Conservation (phyloP, 2,797 vertebrate species). For the Platyrinchus mystaceus region DNA sequence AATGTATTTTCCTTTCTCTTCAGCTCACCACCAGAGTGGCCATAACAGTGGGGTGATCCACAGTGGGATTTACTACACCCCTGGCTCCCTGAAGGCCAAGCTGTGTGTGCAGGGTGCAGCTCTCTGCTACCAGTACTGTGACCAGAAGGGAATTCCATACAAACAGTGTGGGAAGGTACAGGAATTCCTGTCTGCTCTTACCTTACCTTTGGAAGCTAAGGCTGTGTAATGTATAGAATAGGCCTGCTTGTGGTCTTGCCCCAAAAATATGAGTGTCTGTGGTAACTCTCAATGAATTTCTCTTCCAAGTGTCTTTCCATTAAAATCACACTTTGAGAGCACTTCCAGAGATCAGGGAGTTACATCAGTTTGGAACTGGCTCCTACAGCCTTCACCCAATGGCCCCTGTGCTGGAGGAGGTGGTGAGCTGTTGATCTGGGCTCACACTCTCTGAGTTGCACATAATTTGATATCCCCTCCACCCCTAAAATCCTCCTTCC, state of each 20-base stretch:
- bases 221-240: fast-evolving
- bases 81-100: constrained; percentile 92
- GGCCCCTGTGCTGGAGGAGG: neutral
- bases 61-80: constrained; percentile 96
- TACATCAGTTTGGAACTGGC: neutral
- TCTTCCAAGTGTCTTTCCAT: neutral
- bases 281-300: neutral
- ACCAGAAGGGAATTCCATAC: constrained; percentile 89
- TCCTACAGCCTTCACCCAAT: neutral
- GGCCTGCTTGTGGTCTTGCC: neutral
- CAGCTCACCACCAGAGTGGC: constrained; percentile 91
- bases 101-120: constrained; percentile 90
- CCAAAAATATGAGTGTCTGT: neutral
- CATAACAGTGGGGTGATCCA: constrained; percentile 98
- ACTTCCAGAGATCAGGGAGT: neutral
- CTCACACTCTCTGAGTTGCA: neutral
- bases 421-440: neutral
- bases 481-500: neutral
- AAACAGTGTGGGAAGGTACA: constrained; percentile 91
- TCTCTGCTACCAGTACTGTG: constrained; percentile 91
- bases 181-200: neutral
- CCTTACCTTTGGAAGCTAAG: neutral
- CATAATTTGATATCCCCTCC: neutral
- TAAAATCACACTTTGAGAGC: neutral
- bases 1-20: neutral